Conservation (phyloP, 2,888 invertebrate species). For the Brenthis daphne region DNA sequence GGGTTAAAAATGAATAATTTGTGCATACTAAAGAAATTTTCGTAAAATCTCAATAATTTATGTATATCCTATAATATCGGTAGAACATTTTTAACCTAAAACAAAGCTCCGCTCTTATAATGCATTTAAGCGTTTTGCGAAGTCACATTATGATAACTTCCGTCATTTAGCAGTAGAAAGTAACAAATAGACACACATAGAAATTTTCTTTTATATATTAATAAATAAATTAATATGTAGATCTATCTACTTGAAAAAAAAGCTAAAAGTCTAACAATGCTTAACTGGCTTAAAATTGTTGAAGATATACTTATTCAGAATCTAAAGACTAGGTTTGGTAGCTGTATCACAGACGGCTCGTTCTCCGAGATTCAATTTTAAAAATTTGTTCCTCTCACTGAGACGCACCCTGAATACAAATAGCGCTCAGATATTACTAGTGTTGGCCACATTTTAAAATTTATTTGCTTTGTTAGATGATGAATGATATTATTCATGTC, state of each 20-base stretch:
- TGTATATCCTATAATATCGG: too few relatives aligned
- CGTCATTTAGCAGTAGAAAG: too few relatives aligned
- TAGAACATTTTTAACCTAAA: too few relatives aligned
- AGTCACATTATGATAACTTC: too few relatives aligned
- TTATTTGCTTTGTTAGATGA: conserved; percentile 14
- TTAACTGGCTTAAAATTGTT: conserved; percentile 6
- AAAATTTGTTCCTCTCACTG: conserved; percentile 70
- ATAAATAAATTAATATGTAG: too few relatives aligned
- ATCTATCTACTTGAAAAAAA: neutral
- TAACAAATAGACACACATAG: too few relatives aligned
- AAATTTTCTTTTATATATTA: too few relatives aligned
- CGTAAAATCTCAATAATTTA: too few relatives aligned
- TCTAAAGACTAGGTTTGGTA: conserved; percentile 39
- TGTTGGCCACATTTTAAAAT: conserved; percentile 47
- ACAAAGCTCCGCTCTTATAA: too few relatives aligned
- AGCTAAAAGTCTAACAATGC: neutral
- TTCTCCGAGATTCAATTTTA: conserved; percentile 74
- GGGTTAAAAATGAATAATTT: too few relatives aligned
- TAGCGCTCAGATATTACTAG: conserved; percentile 63
- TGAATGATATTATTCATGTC: conserved; percentile 8
- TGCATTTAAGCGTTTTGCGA: too few relatives aligned
- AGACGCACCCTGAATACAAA: conserved; percentile 68
- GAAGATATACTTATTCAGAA: conserved; percentile 39
- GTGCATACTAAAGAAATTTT: too few relatives aligned
- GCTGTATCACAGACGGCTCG: conserved; percentile 59